These are phyloP conservation scores for Pogonophryne albipinna DNA, from an alignment of 2,797 vertebrate genomes.

Conservation along the genomic window DNA sequence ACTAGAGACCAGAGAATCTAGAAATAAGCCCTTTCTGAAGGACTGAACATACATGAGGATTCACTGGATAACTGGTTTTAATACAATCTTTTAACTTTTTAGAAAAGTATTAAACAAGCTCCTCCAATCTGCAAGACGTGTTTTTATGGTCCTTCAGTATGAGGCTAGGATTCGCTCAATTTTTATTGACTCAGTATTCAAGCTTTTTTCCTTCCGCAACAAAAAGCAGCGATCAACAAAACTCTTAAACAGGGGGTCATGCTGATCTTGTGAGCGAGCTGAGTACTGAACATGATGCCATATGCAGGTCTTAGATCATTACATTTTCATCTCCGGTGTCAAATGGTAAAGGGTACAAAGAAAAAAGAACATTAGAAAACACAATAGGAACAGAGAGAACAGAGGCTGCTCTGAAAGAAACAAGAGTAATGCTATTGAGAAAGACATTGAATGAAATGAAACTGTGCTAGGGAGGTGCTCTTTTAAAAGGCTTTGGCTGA, in stretches of 20 bases:
- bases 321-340: constrained; percentile 24
- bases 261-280: constrained; percentile 22
- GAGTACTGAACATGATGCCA: constrained; percentile 6
- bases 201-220: not conserved
- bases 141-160: no score
- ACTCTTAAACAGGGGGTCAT: constrained; percentile 2
- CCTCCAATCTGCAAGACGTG: no score
- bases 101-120: no score
- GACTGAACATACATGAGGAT: no score
- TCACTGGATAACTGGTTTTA: no score
- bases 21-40: not conserved
- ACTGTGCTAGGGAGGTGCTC: constrained; percentile 14
- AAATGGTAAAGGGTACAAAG: constrained; percentile 22
- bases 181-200: constrained; percentile 23
- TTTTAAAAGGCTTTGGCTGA: constrained; percentile 15
- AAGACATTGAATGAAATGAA: constrained; percentile 43
- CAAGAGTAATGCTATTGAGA: constrained; percentile 12
- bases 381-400: constrained; percentile 19
- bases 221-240: constrained; percentile 27
- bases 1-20: not conserved
- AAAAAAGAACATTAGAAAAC: constrained; percentile 19
- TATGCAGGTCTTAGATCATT: constrained; percentile 40
- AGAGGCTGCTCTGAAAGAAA: constrained; percentile 9
- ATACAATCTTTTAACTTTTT: no score
- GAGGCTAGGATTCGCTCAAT: constrained; percentile 20